Evolutionary conservation across 2,797 vertebrate genomes (phyloP).

Genomic region (Morelia viridis): DNA sequence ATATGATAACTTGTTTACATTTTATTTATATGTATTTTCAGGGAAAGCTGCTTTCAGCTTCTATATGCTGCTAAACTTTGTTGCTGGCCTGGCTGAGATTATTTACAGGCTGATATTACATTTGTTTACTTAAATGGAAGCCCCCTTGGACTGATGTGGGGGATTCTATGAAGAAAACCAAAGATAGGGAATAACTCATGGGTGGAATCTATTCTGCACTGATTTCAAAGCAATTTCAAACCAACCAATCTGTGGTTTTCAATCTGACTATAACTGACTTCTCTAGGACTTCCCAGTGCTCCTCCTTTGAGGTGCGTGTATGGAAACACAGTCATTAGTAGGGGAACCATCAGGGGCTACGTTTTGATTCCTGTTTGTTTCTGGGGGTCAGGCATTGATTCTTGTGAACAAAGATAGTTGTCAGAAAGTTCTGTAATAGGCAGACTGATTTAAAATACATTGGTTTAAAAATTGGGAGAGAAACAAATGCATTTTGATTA

Average conservation of each 20-base stretch:
- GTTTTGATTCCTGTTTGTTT: neutral
- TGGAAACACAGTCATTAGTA: neutral
- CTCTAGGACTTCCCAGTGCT: neutral
- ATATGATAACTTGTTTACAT: slow-evolving; percentile 28
- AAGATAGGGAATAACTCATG: neutral
- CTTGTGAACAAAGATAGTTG: neutral
- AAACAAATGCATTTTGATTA: neutral
- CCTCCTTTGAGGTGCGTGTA: neutral
- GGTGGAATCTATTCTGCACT: neutral
- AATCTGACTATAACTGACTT: neutral
- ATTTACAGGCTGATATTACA: neutral
- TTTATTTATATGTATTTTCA: slow-evolving; percentile 50
- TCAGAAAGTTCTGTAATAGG: neutral
- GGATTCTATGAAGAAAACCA: neutral
- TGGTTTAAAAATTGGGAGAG: neutral
- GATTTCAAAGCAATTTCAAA: neutral
- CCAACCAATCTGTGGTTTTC: neutral
- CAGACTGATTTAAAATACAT: neutral
- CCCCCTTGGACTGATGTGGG: neutral
- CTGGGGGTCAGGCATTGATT: neutral
- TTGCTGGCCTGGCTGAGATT: slow-evolving; percentile 30
- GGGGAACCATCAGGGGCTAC: no score
- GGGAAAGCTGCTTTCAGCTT: slow-evolving; percentile 44
- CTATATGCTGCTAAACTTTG: slow-evolving; percentile 45
- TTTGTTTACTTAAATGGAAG: neutral